A percentile compares a stretch with the other conserved stretches of the same genome.
phyloP scores from a whole-genome alignment of 2,888 invertebrate species.

The Andrena chrysosceles region DNA sequence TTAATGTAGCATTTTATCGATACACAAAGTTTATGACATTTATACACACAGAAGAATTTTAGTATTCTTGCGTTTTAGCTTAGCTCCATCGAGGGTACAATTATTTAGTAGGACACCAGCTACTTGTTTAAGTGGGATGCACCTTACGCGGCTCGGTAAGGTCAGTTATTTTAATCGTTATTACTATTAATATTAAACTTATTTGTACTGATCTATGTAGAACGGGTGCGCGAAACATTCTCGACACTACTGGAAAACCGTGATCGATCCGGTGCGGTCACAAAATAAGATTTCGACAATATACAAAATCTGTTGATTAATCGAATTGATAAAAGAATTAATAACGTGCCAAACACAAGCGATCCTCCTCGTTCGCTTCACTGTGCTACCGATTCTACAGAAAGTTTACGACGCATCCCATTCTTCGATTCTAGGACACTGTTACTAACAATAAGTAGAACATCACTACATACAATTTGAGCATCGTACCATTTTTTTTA shows the following conservation, averaged over 20 bases:
- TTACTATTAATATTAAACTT: conserved; percentile 71
- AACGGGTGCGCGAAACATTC: conserved; percentile 68
- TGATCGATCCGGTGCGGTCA: background rate
- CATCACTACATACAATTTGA: conserved; percentile 75
- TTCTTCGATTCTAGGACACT: conserved; percentile 69
- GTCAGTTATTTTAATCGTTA: conserved; percentile 60
- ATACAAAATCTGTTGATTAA: no score
- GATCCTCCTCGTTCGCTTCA: conserved; percentile 16
- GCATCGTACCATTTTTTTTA: conserved; percentile 73
- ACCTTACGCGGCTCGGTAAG: conserved; percentile 58
- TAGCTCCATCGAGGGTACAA: conserved; percentile 71
- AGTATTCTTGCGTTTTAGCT: conserved; percentile 66
- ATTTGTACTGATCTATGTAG: conserved; percentile 77
- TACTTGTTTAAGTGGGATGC: conserved; percentile 71
- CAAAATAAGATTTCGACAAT: background rate
- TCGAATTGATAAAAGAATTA: background rate
- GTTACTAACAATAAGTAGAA: conserved; percentile 66
- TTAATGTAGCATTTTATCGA: conserved; percentile 56
- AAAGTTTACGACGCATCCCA: conserved; percentile 65
- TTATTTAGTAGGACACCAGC: conserved; percentile 72
- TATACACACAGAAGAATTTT: conserved; percentile 69
- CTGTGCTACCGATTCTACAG: conserved; percentile 48
- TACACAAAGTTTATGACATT: conserved; percentile 72
- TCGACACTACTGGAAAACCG: conserved; percentile 28
- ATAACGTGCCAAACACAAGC: conserved; percentile 14